Conservation (phyloP, 2,888 invertebrate species). For the Melanostoma mellinum region DNA sequence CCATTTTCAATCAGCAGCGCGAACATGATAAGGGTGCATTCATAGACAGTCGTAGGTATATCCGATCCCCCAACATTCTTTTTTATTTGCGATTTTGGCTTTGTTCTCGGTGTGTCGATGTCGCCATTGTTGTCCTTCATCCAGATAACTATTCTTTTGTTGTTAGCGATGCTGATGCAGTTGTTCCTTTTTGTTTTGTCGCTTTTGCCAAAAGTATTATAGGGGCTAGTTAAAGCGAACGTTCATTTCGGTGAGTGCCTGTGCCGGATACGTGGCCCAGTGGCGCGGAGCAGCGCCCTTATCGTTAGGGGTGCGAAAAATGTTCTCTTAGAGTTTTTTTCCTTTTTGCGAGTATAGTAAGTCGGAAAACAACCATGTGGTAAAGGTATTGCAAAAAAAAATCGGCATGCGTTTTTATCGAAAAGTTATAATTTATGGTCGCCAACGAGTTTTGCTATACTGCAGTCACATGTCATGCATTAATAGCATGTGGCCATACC, state of each 20-base stretch:
- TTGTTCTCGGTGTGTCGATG: slow-evolving; percentile 38
- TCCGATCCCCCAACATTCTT: slow-evolving; percentile 36
- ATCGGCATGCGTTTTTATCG: slow-evolving; percentile 68
- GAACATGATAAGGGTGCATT: slow-evolving; percentile 70
- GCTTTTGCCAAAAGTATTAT: slow-evolving; percentile 39
- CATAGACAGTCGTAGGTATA: slow-evolving; percentile 22
- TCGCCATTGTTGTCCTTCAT: slow-evolving; percentile 69
- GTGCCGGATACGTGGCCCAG: slow-evolving; percentile 46
- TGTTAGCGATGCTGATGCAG: slow-evolving; percentile 48
- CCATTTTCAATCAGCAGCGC: slow-evolving; percentile 68
- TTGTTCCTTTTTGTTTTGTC: slow-evolving; percentile 23
- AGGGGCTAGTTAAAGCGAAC: slow-evolving; percentile 43
- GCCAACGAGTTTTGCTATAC: slow-evolving; percentile 36
- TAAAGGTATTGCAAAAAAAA: slow-evolving; percentile 37
- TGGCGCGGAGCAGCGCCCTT: slow-evolving; percentile 36
- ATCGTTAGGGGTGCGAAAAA: slow-evolving; percentile 65
- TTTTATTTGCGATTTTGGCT: slow-evolving; percentile 36
- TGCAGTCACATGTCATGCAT: slow-evolving; percentile 63
- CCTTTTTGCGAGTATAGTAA: slow-evolving; percentile 5
- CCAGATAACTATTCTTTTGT: slow-evolving; percentile 67
- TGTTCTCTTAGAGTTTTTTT: slow-evolving; percentile 32
- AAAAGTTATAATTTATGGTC: slow-evolving; percentile 67
- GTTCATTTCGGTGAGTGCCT: slow-evolving; percentile 64
- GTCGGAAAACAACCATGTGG: slow-evolving; percentile 52
- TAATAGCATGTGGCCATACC: slow-evolving; percentile 55